A percentile compares a stretch with the other conserved stretches of the same genome.
Conservation (phyloP, 53 echinoderm and acorn worm species). For the Arbacia lixula region DNA sequence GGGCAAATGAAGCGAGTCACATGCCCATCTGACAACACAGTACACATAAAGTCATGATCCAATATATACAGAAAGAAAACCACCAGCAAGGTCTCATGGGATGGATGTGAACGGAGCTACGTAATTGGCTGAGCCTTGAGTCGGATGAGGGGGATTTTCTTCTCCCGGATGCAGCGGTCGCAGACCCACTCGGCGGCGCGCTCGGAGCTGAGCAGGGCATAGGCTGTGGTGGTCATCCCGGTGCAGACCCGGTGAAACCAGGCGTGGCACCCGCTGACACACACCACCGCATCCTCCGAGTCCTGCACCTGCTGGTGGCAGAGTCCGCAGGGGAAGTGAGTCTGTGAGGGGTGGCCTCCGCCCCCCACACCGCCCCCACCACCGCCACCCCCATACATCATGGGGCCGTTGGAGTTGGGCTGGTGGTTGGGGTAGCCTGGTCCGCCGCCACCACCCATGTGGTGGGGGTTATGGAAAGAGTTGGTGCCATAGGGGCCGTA, state of each 20-base stretch:
- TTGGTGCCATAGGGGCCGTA: slow-evolving; percentile 72
- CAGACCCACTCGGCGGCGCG: slow-evolving; percentile 94
- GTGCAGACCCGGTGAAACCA: slow-evolving; percentile 97
- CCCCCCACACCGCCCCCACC: too few species aligned
- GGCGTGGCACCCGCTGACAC: slow-evolving; percentile 80
- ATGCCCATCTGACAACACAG: too few species aligned
- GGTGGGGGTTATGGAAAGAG: slow-evolving; percentile 59
- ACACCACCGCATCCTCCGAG: slow-evolving; percentile 84
- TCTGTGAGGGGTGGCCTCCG: too few species aligned
- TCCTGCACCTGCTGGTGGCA: slow-evolving; percentile 94
- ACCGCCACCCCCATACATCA: slow-evolving; percentile 76
- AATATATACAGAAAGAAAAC: slow-evolving; percentile 59
- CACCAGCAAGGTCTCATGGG: slow-evolving; percentile 6
- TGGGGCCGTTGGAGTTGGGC: slow-evolving; percentile 76
- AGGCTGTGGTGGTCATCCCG: slow-evolving; percentile 86
- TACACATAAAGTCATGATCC: slow-evolving; percentile 42
- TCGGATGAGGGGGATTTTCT: slow-evolving; percentile 89
- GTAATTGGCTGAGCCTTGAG: slow-evolving; percentile 83
- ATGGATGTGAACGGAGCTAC: slow-evolving; percentile 6
- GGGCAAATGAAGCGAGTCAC: too few species aligned
- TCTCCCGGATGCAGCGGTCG: slow-evolving; percentile 89
- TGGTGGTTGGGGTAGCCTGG: slow-evolving; percentile 56
- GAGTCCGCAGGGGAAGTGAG: slow-evolving; percentile 80
- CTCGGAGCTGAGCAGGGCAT: slow-evolving; percentile 81
- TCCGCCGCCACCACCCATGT: slow-evolving; percentile 15